Evolutionary conservation across 2,888 invertebrate species (phyloP), one percentile per base, ranked within the genome.

Genomic region (Dasypogon diadema): DNA sequence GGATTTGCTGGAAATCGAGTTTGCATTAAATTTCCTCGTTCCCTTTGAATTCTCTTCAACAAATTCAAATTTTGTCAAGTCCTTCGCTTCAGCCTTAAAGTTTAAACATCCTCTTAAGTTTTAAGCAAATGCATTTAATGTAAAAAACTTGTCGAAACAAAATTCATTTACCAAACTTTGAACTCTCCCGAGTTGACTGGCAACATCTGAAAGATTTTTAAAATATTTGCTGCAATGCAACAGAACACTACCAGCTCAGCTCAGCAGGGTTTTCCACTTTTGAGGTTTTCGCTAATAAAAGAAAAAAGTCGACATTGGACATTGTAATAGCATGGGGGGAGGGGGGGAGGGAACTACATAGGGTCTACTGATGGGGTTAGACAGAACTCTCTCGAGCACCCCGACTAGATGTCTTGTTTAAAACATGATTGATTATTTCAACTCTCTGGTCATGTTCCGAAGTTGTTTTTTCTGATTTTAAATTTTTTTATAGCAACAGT

Each of bases 81-180:
- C 12, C 12, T 42, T 42, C 42, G 42, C n/a, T 12, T 12, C 42
- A 42, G 42, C n/a, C n/a, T 12, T 6, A 12, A 12, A 42, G 10
- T 12, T 42, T 2, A 0, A 42, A 42, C n/a, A 3, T 12, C 0
- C 42, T 42, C 42, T 42, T n/a, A 6, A 42, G 12, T 12, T 42
- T 42, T 42, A 42, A 42, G 37, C 37, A 26, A 60, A 60, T 60
- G 60, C 60, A 60, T 37, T 60, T 60, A 60, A 60, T 60, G 60
- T 60, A 60, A 60, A 37, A 60, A 34, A 34, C 37, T 60, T 18
- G 34, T 37, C 60, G 60, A 60, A 60, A 60, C 60, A 60, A 60
- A 60, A 60, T 60, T 60, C 60, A 30, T 60, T 60, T 60, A 60
- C 4, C 60, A 60, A 60, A 60, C 60, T 60, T 60, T 26, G 60